Conservation (phyloP, 2,888 invertebrate species). For the Pristionchus entomophagus region DNA sequence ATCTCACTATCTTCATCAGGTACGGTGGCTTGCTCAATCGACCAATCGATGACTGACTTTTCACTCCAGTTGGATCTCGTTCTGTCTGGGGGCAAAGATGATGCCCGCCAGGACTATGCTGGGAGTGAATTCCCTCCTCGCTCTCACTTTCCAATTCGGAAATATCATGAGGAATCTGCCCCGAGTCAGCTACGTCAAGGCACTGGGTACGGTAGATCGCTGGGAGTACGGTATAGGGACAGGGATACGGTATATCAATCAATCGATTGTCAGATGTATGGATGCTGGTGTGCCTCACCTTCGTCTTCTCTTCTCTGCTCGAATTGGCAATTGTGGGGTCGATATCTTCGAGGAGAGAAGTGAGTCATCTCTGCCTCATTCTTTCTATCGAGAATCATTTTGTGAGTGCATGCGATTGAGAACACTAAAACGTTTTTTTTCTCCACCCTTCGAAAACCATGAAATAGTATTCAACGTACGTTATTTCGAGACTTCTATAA, state of each 20-base stretch:
- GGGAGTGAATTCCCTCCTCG: conserved; percentile 71
- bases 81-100: conserved; percentile 69
- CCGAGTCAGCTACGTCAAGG: conserved; percentile 67
- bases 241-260: background rate
- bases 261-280: conserved; percentile 61
- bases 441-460: no score
- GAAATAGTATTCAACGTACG: no score
- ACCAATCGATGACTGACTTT: background rate
- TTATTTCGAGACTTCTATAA: no score
- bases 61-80: conserved; percentile 68
- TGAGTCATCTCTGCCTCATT: background rate
- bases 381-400: background rate
- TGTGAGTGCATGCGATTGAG: background rate
- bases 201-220: conserved; percentile 54
- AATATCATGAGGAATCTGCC: conserved; percentile 75
- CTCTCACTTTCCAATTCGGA: conserved; percentile 71
- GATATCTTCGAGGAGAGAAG: conserved; percentile 61
- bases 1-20: conserved; percentile 75
- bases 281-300: conserved; percentile 72
- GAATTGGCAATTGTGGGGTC: conserved; percentile 73
- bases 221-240: background rate
- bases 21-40: conserved; percentile 39
- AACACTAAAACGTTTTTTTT: no score
- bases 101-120: conserved; percentile 74
- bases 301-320: conserved; percentile 71